Evolutionary conservation across 2,888 invertebrate species (phyloP).

Genomic region (Argyra leucocephala): DNA sequence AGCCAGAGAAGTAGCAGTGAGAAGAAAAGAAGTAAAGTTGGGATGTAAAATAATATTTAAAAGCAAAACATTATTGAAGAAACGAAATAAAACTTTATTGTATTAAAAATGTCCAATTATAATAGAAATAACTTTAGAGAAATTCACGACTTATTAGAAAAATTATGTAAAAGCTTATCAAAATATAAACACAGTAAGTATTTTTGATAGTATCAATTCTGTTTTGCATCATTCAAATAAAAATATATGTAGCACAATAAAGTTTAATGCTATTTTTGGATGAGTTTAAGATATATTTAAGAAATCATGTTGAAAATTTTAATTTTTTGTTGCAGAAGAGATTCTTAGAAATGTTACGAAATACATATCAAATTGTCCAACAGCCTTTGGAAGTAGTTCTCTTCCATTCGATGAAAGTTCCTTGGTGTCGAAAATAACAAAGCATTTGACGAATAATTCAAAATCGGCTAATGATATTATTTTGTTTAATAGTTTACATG

Average conservation of each 20-base stretch:
- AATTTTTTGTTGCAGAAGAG: slow-evolving; percentile 27
- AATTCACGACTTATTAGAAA: slow-evolving; percentile 32
- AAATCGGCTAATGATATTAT: slow-evolving; percentile 25
- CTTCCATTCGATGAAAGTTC: slow-evolving; percentile 33
- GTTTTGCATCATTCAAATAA: not conserved
- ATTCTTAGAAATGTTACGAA: slow-evolving; percentile 32
- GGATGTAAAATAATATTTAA: not conserved
- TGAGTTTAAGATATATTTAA: too few relatives aligned
- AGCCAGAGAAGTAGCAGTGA: not conserved
- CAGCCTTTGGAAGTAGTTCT: slow-evolving; percentile 27
- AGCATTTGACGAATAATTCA: slow-evolving; percentile 27
- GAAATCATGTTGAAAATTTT: too few relatives aligned
- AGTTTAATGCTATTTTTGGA: not conserved
- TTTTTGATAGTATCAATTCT: slow-evolving; percentile 10
- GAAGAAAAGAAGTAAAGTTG: not conserved
- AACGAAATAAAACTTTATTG: not conserved
- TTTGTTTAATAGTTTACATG: slow-evolving; percentile 32
- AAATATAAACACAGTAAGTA: slow-evolving; percentile 23
- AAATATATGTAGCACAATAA: not conserved
- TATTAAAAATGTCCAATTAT: slow-evolving; percentile 14
- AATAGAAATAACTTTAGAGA: slow-evolving; percentile 30
- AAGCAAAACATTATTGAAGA: not conserved
- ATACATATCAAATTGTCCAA: slow-evolving; percentile 33
- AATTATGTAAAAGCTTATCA: slow-evolving; percentile 30
- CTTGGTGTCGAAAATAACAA: slow-evolving; percentile 31